Evolutionary conservation across 2,888 invertebrate species (phyloP).

Genomic region (Eretmocerus hayati): DNA sequence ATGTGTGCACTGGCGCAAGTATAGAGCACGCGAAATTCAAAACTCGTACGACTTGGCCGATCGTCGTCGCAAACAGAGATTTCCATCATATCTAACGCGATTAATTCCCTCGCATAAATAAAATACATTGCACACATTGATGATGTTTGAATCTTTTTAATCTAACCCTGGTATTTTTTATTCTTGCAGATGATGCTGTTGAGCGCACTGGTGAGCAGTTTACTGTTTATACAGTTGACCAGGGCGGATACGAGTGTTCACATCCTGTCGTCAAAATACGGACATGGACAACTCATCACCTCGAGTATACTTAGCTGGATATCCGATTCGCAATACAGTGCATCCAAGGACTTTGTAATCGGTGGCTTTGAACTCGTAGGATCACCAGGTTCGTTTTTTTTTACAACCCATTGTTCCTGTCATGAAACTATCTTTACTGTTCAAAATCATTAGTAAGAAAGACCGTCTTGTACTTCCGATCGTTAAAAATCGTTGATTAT

Average conservation of each 20-base stretch:
- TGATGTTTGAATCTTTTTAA: not conserved
- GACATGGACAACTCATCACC: conserved; percentile 59
- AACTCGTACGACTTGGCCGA: too few species aligned
- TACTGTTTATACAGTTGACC: conserved; percentile 17
- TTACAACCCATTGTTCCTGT: too few species aligned
- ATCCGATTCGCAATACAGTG: conserved; percentile 51
- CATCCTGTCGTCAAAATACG: conserved; percentile 36
- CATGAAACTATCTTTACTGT: too few species aligned
- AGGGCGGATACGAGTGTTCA: conserved; percentile 44
- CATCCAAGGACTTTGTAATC: conserved; percentile 60
- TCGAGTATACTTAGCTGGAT: conserved; percentile 77
- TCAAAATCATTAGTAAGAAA: too few species aligned
- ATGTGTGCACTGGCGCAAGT: too few species aligned
- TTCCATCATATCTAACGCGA: too few species aligned
- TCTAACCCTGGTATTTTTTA: not conserved
- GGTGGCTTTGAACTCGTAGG: conserved; percentile 41
- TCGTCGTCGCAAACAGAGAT: too few species aligned
- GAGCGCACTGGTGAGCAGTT: conserved; percentile 4
- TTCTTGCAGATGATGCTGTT: conserved; percentile 16
- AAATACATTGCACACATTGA: too few species aligned
- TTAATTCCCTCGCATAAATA: too few species aligned
- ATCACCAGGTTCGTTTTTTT: conserved; percentile 9
- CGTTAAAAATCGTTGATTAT: too few species aligned
- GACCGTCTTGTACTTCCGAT: too few species aligned
- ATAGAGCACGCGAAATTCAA: too few species aligned